These are phyloP conservation scores for Ips nitidus DNA, from an alignment of 1,140 invertebrate species.

Conservation along the genomic window DNA sequence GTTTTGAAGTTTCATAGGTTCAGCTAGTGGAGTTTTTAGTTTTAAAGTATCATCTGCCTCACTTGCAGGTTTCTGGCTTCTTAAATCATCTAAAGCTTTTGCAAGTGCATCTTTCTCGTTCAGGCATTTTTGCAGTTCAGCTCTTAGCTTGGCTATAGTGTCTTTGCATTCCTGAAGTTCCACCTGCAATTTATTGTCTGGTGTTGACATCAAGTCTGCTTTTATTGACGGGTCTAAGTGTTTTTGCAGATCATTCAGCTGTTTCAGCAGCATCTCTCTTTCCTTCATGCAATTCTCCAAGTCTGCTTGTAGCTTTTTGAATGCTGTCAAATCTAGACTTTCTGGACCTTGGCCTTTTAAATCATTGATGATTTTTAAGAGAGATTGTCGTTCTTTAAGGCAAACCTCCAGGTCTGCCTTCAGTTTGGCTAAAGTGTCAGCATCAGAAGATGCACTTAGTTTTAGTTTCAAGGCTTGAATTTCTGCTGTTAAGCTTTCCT, in stretches of 20 bases:
- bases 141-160: too few relatives aligned
- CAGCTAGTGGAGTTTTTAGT: slow-evolving; percentile 5
- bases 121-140: too few relatives aligned
- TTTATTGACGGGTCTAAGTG: too few relatives aligned
- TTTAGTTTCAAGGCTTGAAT: slow-evolving; percentile 39
- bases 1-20: not conserved
- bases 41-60: slow-evolving; percentile 10
- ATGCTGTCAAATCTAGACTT: slow-evolving; percentile 9
- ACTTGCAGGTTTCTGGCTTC: not conserved
- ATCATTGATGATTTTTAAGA: slow-evolving; percentile 22
- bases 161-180: too few relatives aligned
- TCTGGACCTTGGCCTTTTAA: slow-evolving; percentile 17
- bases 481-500: slow-evolving; percentile 40
- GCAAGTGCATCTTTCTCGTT: not conserved
- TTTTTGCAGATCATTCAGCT: slow-evolving; percentile 17
- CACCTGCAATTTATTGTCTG: too few relatives aligned
- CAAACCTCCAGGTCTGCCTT: not conserved
- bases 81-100: not conserved
- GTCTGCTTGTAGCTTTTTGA: slow-evolving; percentile 7
- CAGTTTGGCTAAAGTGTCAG: slow-evolving; percentile 15
- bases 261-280: slow-evolving; percentile 20
- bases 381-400: slow-evolving; percentile 15
- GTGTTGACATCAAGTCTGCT: too few relatives aligned
- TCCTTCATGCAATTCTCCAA: slow-evolving; percentile 18
- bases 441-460: slow-evolving; percentile 16